These are phyloP conservation scores for Cryptus armator DNA, from an alignment of 2,888 invertebrate genomes.

Conservation along the genomic window DNA sequence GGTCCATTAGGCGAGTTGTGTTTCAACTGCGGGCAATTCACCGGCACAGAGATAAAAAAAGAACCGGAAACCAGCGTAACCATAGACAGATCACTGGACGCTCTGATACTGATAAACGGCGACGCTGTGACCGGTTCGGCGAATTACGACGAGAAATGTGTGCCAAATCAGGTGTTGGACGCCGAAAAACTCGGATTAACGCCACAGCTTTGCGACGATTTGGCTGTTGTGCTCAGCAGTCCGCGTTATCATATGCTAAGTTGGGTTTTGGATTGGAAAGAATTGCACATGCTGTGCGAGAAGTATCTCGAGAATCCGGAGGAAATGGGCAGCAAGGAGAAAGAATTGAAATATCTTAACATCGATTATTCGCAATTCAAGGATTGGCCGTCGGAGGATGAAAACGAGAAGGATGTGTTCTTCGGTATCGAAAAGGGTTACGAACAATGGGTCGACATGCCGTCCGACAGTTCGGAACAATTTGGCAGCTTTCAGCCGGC, in stretches of 20 bases:
- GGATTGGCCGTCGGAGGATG: constrained; percentile 88
- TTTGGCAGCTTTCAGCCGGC: constrained; percentile 81
- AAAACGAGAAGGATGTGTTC: constrained; percentile 86
- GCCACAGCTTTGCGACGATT: constrained; percentile 89
- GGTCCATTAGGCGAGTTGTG: constrained; percentile 77
- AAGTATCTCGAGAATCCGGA: constrained; percentile 87
- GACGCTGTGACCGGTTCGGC: constrained; percentile 87
- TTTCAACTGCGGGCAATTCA: constrained; percentile 79
- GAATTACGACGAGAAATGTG: constrained; percentile 88
- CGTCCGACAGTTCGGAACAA: constrained; percentile 81
- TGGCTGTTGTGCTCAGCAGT: constrained; percentile 90
- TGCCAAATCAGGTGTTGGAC: constrained; percentile 87
- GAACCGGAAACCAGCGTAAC: constrained; percentile 58
- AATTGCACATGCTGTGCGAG: constrained; percentile 87
- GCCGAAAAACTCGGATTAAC: constrained; percentile 89
- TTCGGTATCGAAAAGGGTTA: constrained; percentile 89
- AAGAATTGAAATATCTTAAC: constrained; percentile 91
- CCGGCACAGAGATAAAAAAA: constrained; percentile 72
- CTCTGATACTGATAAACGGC: constrained; percentile 86
- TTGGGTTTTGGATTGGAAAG: constrained; percentile 89
- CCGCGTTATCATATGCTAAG: constrained; percentile 90
- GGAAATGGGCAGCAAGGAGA: constrained; percentile 89
- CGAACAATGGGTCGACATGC: constrained; percentile 84
- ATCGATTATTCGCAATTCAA: constrained; percentile 90
- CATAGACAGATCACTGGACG: constrained; percentile 85